Evolutionary conservation across 2,888 invertebrate species (phyloP), one percentile per base, ranked within the genome.

Genomic region (Tigriopus californicus): DNA sequence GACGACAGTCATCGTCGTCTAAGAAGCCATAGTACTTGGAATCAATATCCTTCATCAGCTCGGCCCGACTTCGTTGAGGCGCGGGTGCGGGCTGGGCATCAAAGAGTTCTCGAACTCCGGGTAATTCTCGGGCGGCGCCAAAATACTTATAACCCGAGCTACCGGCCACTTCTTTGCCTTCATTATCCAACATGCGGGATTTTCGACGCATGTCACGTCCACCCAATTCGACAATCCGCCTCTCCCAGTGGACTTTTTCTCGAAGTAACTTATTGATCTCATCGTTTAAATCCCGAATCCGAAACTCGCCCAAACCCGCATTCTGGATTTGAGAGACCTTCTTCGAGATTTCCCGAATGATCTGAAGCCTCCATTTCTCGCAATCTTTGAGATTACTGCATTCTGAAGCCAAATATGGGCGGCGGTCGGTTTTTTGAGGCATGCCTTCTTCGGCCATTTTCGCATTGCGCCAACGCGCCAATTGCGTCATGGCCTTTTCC

Each of bases 291-390:
- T 99, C 98, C 15, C 98, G 79, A 63, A 99, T 88, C 24, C 95
- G 81, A 70, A 95, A 99, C 73, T 99, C 98, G 2, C 98, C 98
- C n/a, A 98, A 77, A 61, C 98, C 98, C 64, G 98, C 87, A 74
- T 97, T 97, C 71, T 99, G 98, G 70, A 99, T 99, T 72, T 95
- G 92, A 1, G 97, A 88, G 0, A 99, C 97, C 76, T 98, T 99
- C 69, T 92, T 88, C 0, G 97, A 91, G 47, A 98, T 85, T 73
- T 99, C 98, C 60, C 94, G 77, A 60, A 98, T 89, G 61, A 99
- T 92, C 71, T 98, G 95, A 71, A 91, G 77, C 63, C 98, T 77
- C 84, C 92, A 97, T 74, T 90, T 92, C 70, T 98, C 95, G 41
- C 92, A 89, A 69, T 90, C 88, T 44, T 82, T 81, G 42, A 97